Conservation (phyloP, 1,140 invertebrate species). For the Araneus ventricosus region DNA sequence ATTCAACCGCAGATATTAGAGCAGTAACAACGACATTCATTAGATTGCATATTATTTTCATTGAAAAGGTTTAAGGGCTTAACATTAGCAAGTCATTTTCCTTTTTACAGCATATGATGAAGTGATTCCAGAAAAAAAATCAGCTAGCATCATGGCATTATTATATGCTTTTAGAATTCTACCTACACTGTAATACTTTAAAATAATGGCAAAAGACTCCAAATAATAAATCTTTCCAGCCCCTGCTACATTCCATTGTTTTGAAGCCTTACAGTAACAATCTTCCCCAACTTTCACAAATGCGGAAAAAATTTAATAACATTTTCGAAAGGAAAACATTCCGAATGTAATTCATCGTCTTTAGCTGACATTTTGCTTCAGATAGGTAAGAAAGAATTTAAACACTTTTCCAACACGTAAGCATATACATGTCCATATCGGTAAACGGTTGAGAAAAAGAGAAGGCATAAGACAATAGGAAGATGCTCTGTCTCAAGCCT, state of each 20-base stretch:
- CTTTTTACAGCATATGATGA: no score
- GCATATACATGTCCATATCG: background rate
- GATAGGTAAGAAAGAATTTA: constrained; percentile 18
- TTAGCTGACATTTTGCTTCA: background rate
- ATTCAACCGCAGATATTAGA: no score
- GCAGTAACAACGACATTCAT: no score
- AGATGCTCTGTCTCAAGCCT: constrained; percentile 7
- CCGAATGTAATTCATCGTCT: constrained; percentile 22
- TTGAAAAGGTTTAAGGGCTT: no score
- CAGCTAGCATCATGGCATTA: no score
- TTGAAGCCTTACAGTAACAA: background rate
- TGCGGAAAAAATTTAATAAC: background rate
- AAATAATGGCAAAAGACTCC: background rate
- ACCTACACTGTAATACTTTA: no score
- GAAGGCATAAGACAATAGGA: background rate
- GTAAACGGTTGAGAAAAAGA: background rate
- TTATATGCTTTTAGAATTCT: no score
- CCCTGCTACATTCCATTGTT: background rate
- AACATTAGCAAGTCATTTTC: no score
- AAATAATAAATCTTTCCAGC: background rate
- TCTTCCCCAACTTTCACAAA: background rate
- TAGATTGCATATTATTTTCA: no score
- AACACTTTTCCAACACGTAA: constrained; percentile 30
- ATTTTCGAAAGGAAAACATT: background rate
- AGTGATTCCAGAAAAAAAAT: no score